phyloP scores from a whole-genome alignment of 2,113 vertebrate genomes.

The Ceyx margarethae region DNA sequence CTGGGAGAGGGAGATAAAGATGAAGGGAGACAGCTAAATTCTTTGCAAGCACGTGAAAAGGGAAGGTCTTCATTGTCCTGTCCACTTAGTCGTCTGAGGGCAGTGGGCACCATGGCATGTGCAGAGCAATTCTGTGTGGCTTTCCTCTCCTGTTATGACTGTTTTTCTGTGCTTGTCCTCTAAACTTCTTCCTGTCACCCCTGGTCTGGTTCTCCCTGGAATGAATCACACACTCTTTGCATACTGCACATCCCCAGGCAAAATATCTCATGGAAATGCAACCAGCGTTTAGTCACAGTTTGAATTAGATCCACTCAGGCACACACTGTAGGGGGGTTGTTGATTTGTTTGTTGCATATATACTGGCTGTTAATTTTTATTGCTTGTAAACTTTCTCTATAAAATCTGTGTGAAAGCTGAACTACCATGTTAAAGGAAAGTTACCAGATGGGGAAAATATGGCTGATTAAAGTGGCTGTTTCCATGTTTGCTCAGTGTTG shows the following conservation, averaged over 20 bases:
- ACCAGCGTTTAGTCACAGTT: constrained; percentile 39
- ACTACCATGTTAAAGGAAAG: constrained; percentile 28
- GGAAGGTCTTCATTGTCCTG: not conserved
- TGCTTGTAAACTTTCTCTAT: constrained; percentile 41
- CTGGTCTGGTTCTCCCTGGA: constrained; percentile 13
- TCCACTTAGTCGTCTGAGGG: not conserved
- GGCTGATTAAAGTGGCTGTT: constrained; percentile 48
- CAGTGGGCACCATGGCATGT: fast-evolving
- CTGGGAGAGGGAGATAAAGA: not conserved
- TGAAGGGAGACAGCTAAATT: not conserved
- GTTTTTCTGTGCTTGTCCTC: not conserved
- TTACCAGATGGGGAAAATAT: constrained; percentile 63
- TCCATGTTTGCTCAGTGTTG: constrained; percentile 46
- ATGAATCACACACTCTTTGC: constrained; percentile 31
- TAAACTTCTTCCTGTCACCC: not conserved
- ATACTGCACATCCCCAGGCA: constrained; percentile 37
- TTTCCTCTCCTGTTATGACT: not conserved
- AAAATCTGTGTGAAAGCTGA: constrained; percentile 47
- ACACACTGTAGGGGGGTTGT: not conserved
- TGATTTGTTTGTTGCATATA: constrained; percentile 40
- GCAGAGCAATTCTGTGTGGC: not conserved
- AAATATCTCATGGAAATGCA: constrained; percentile 42
- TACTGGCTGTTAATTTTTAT: constrained; percentile 44
- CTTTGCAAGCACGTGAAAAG: not conserved
- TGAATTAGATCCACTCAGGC: constrained; percentile 42